These are phyloP conservation scores for Linnaemya tessellans DNA, from an alignment of 2,888 invertebrate genomes.

Conservation along the genomic window DNA sequence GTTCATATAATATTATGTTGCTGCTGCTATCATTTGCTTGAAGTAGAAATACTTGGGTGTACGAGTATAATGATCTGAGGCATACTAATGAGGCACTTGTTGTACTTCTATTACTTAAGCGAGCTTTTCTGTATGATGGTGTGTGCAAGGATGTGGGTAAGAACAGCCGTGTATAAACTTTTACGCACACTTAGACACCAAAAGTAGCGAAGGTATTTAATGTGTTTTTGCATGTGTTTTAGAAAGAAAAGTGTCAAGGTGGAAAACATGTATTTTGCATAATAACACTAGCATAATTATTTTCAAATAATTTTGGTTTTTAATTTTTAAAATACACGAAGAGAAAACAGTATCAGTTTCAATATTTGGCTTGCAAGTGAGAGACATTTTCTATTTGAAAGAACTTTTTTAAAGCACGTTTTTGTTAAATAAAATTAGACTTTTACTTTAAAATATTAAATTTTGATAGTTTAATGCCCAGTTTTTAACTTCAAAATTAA, in stretches of 20 bases:
- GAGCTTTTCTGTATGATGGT: not conserved
- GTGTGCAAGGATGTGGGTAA: not conserved
- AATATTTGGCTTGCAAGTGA: no score
- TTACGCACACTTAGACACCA: not conserved
- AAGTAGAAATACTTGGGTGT: slow-evolving; percentile 14
- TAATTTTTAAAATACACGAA: no score
- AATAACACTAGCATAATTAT: not conserved
- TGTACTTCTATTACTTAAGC: slow-evolving; percentile 47
- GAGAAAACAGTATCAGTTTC: not conserved
- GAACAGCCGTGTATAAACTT: not conserved
- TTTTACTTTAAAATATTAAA: no score
- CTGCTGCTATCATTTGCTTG: not conserved
- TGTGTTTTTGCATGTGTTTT: not conserved
- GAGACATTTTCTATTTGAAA: no score
- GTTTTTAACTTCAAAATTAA: no score
- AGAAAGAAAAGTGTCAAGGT: slow-evolving; percentile 56
- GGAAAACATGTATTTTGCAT: slow-evolving; percentile 19
- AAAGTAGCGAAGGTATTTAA: not conserved
- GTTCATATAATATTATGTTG: not conserved
- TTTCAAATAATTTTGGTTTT: not conserved
- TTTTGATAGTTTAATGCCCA: no score
- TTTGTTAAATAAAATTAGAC: no score
- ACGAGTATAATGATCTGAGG: slow-evolving; percentile 44
- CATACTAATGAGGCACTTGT: slow-evolving; percentile 69
- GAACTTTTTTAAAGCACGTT: no score